phyloP scores from a whole-genome alignment of 1,140 invertebrate genomes.

The Cydia strobilella region DNA sequence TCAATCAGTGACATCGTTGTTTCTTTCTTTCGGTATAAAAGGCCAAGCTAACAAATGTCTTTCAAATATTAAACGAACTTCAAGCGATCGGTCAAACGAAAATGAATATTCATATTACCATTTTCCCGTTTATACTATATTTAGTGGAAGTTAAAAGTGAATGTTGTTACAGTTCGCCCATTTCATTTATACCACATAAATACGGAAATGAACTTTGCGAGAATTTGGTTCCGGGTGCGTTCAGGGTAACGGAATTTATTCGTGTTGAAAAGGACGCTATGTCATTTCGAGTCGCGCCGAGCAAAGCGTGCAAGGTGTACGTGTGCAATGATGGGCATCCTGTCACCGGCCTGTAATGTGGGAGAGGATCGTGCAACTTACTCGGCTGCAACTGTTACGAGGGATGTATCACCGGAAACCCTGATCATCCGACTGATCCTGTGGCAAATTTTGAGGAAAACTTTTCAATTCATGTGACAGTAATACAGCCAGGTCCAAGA shows the following conservation, averaged over 20 bases:
- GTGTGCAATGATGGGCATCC: not conserved
- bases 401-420: not conserved
- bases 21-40: not conserved
- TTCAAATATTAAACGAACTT: not conserved
- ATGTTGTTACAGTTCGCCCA: not conserved
- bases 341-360: not conserved
- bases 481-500: not conserved
- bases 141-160: not conserved
- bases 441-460: not conserved
- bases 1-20: not conserved
- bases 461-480: not conserved
- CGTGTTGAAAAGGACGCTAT: not conserved
- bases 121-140: not conserved
- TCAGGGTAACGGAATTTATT: not conserved
- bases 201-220: not conserved
- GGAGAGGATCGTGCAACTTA: not conserved
- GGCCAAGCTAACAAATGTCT: not conserved
- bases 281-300: not conserved
- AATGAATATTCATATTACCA: not conserved
- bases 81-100: not conserved
- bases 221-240: not conserved
- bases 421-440: not conserved
- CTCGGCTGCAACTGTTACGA: not conserved
- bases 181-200: not conserved
- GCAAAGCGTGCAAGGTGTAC: not conserved